phyloP scores from a whole-genome alignment of 2,113 vertebrate species.

The Rhagologus leucostigma region DNA sequence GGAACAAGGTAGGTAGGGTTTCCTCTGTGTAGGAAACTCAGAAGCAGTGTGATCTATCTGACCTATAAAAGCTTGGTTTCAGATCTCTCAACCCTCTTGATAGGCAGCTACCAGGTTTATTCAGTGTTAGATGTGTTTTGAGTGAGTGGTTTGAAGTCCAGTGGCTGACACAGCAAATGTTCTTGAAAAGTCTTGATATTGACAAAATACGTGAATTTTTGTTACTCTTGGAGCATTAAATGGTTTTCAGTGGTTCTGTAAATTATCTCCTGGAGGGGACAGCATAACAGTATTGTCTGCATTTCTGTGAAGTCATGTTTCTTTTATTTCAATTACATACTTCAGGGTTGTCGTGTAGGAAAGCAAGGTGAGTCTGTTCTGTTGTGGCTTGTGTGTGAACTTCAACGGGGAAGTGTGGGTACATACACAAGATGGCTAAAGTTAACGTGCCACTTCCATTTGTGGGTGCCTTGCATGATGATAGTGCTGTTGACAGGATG shows the following conservation, averaged over 20 bases:
- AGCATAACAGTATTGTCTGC: background rate
- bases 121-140: background rate
- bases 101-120: background rate
- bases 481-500: conserved; percentile 22
- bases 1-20: background rate
- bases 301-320: background rate
- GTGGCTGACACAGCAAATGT: background rate
- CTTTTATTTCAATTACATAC: background rate
- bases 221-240: background rate
- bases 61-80: background rate
- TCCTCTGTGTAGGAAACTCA: background rate
- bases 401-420: background rate
- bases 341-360: background rate
- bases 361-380: background rate
- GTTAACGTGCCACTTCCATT: background rate
- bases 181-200: background rate
- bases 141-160: background rate
- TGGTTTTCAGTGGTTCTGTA: background rate
- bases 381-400: background rate
- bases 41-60: background rate
- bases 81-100: background rate
- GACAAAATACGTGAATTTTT: background rate
- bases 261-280: background rate
- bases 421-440: background rate
- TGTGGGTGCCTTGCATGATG: background rate